A percentile compares a stretch with the other conserved stretches of the same genome.
These are phyloP conservation scores for Drepana arcuata DNA, from an alignment of 1,140 invertebrate species.

Conservation along the genomic window DNA sequence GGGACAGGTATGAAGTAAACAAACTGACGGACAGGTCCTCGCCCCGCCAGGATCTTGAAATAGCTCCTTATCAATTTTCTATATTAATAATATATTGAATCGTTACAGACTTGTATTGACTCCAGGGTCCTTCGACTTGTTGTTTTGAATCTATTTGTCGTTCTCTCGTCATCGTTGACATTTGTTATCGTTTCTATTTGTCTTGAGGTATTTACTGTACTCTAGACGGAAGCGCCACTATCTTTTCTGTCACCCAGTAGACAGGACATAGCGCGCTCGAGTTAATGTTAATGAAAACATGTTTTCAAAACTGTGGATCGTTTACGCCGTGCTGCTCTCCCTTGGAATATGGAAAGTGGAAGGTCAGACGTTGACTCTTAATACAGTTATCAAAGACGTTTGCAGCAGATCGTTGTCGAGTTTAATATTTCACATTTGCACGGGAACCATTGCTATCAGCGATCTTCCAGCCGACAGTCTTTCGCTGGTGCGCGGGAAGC, in stretches of 20 bases:
- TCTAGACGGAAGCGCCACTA: slow-evolving; percentile 53
- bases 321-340: slow-evolving; percentile 33
- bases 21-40: slow-evolving; percentile 22
- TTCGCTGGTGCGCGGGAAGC: slow-evolving; percentile 24
- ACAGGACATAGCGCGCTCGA: too few species aligned
- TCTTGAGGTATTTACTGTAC: slow-evolving; percentile 40
- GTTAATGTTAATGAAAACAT: slow-evolving; percentile 32
- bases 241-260: slow-evolving; percentile 16
- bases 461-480: slow-evolving; percentile 21
- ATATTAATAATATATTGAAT: slow-evolving; percentile 60
- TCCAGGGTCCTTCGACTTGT: slow-evolving; percentile 45
- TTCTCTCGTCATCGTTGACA: slow-evolving; percentile 50
- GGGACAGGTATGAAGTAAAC: slow-evolving; percentile 1
- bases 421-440: slow-evolving; percentile 37
- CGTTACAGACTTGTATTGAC: slow-evolving; percentile 42
- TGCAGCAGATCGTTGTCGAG: slow-evolving; percentile 37
- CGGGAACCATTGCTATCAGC: slow-evolving; percentile 23
- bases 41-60: slow-evolving; percentile 51
- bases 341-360: slow-evolving; percentile 22
- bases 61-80: slow-evolving; percentile 54
- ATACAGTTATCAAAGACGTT: slow-evolving; percentile 31
- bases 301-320: slow-evolving; percentile 24
- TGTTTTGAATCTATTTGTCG: slow-evolving; percentile 64
- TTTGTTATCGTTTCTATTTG: slow-evolving; percentile 64
- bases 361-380: slow-evolving; percentile 29